These are phyloP conservation scores for Paguma larvata DNA, from an alignment of 2,797 vertebrate species.

Conservation along the genomic window DNA sequence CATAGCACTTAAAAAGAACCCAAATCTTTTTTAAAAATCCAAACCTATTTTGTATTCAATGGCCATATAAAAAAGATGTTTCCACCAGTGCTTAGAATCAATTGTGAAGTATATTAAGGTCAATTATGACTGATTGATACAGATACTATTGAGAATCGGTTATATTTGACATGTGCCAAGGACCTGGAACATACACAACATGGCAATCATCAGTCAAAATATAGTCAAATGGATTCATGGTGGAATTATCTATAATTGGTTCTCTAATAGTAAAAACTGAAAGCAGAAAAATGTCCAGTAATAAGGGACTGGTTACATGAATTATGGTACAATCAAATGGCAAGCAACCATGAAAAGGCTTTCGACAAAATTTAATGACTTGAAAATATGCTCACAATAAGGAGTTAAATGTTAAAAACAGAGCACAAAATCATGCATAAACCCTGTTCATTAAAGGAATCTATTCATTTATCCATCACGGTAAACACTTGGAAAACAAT, in stretches of 20 bases:
- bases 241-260: constrained; percentile 55
- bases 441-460: background rate
- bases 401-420: constrained; percentile 50
- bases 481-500: constrained; percentile 37
- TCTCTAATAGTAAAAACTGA: constrained; percentile 42
- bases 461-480: background rate
- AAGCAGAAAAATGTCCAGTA: constrained; percentile 46
- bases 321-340: constrained; percentile 27
- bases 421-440: background rate
- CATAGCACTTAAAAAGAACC: background rate
- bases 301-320: constrained; percentile 9
- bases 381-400: constrained; percentile 55
- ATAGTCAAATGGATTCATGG: constrained; percentile 36
- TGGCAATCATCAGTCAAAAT: constrained; percentile 40
- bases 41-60: constrained; percentile 36
- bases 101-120: constrained; percentile 39
- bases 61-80: background rate
- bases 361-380: constrained; percentile 60
- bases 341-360: constrained; percentile 21
- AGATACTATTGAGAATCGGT: constrained; percentile 23
- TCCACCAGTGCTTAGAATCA: background rate
- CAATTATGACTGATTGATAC: constrained; percentile 20
- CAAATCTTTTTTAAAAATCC: background rate
- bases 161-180: constrained; percentile 24
- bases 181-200: constrained; percentile 27